These are phyloP conservation scores for Porites lutea DNA, from an alignment of 64 coral and sea anemone genomes.

Conservation along the genomic window DNA sequence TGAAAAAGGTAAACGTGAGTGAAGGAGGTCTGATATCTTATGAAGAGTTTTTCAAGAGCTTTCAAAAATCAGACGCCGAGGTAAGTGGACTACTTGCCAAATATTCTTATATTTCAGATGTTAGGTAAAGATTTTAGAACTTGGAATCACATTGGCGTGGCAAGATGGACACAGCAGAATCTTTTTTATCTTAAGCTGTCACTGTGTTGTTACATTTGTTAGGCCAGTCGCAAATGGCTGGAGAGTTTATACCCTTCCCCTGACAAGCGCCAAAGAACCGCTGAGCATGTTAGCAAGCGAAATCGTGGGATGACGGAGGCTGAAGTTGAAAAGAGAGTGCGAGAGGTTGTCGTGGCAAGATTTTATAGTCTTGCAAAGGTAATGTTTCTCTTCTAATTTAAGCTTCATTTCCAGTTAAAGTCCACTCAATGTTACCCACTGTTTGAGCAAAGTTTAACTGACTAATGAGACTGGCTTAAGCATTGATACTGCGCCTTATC, in stretches of 20 bases:
- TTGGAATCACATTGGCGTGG: no score
- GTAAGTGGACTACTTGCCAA: slow-evolving; percentile 8
- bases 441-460: no score
- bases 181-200: no score
- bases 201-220: not conserved
- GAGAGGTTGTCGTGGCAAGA: slow-evolving; percentile 68
- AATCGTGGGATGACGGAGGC: slow-evolving; percentile 35
- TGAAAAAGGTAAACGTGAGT: slow-evolving; percentile 70
- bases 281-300: slow-evolving; percentile 1
- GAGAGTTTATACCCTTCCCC: slow-evolving; percentile 50
- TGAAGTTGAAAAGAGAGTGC: slow-evolving; percentile 53
- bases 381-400: not conserved
- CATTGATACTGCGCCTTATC: no score
- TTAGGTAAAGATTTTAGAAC: no score
- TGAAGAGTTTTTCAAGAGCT: slow-evolving; percentile 88
- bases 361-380: slow-evolving; percentile 76
- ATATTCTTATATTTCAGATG: not conserved
- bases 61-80: slow-evolving; percentile 91
- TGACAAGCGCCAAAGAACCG: slow-evolving; percentile 16
- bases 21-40: slow-evolving; percentile 72
- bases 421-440: no score
- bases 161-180: not conserved
- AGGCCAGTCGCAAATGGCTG: slow-evolving; percentile 70
- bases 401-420: no score
- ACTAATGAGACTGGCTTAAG: no score